Conservation (phyloP, 2,888 invertebrate genomes). For the Pollenia griseotomentosa region DNA sequence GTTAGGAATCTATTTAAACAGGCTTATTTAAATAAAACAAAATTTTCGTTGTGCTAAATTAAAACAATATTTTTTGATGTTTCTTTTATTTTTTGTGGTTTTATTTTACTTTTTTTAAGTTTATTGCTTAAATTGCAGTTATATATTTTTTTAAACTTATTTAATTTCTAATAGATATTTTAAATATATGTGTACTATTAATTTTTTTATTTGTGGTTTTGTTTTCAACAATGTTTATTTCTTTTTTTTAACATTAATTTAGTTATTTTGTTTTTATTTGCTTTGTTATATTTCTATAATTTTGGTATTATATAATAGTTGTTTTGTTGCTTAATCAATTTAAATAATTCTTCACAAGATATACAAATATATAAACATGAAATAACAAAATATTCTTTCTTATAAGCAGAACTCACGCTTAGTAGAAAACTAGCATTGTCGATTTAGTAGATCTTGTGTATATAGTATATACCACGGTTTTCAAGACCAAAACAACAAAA, state of each 20-base stretch:
- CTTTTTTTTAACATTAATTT: conserved; percentile 66
- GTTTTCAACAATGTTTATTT: conserved; percentile 52
- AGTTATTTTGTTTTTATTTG: conserved; percentile 66
- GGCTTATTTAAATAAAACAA: not conserved
- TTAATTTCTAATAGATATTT: conserved; percentile 56
- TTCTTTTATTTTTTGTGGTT: conserved; percentile 10
- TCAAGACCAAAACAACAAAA: too few relatives aligned
- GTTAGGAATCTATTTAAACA: too few relatives aligned
- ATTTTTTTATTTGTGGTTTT: conserved; percentile 35
- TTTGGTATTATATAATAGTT: conserved; percentile 37
- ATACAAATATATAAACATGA: conserved; percentile 52
- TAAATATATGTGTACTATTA: conserved; percentile 5
- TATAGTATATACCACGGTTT: too few relatives aligned
- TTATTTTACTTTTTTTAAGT: not conserved
- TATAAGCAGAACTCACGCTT: too few relatives aligned
- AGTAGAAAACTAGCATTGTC: too few relatives aligned
- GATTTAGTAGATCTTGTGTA: too few relatives aligned
- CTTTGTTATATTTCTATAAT: conserved; percentile 44
- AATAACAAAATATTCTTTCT: conserved; percentile 37
- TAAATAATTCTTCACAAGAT: conserved; percentile 35
- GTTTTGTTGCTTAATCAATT: conserved; percentile 28
- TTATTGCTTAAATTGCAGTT: conserved; percentile 42
- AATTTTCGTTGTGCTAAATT: not conserved
- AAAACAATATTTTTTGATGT: not conserved
- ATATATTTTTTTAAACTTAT: conserved; percentile 30